These are phyloP conservation scores for Ommatoiulus sabulosus DNA, from an alignment of 2,888 invertebrate genomes.

Conservation along the genomic window DNA sequence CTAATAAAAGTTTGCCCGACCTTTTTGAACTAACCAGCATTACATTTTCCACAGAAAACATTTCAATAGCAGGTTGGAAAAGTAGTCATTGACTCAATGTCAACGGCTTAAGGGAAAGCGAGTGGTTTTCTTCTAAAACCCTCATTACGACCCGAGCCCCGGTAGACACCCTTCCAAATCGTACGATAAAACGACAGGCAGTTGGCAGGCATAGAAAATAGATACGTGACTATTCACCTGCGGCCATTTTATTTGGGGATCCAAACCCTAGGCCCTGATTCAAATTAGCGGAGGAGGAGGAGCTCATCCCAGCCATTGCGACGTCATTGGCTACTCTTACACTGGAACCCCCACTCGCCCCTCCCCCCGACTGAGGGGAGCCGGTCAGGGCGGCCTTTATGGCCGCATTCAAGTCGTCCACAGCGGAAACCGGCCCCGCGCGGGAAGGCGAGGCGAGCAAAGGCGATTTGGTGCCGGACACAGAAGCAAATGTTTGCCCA, in stretches of 20 bases:
- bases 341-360: conserved; percentile 42
- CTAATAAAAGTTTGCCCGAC: too few relatives aligned
- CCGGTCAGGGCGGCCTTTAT: conserved; percentile 59
- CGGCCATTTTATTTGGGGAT: conserved; percentile 56
- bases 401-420: conserved; percentile 60
- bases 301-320: conserved; percentile 66
- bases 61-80: too few relatives aligned
- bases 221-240: conserved; percentile 52
- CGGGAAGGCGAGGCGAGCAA: neutral
- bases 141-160: too few relatives aligned
- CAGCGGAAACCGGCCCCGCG: conserved; percentile 53
- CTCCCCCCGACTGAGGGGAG: conserved; percentile 56
- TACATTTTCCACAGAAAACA: too few relatives aligned
- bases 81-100: too few relatives aligned
- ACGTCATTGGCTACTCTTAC: conserved; percentile 51
- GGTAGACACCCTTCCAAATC: neutral
- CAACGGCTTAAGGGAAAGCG: too few relatives aligned
- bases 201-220: neutral
- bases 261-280: conserved; percentile 54
- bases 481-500: neutral
- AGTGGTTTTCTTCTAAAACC: too few relatives aligned
- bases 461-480: neutral
- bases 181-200: neutral
- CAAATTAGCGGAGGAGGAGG: conserved; percentile 39
- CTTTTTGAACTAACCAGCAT: too few relatives aligned